Base-by-base conservation (phyloP, 2,113 vertebrate species). In the Chamaetylas fuelleborni region DNA sequence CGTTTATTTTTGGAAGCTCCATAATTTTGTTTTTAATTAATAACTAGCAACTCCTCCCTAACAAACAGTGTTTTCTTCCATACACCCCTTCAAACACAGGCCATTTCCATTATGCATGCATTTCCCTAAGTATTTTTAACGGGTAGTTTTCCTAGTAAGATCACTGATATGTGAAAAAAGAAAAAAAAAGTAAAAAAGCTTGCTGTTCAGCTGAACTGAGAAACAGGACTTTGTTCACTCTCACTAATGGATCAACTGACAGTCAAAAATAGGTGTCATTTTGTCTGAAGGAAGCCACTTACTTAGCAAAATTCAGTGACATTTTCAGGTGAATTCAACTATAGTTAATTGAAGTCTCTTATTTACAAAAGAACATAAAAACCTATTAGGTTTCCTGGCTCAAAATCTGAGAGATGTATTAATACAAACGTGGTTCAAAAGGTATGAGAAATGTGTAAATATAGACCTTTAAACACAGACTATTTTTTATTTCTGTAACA, bases 51-150 rank as follows among this genome's bases (percentile, higher is more conserved):
- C 31, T 82, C 10, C 9, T 72, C 33, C 72, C 24, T 48, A 56
- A 85, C 8, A 80, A 95, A 61, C 38, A 78, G 23, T 24, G 12
- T 45, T 78, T 74, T 90, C 72, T 84, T 85, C 57, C 54, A 42
- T 5, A 14, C 9, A 45, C 26, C 40, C 24, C 22, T 78, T 81
- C 56, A 86, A 83, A 43, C 8, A 67, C 6, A 71, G 54, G 23
- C 48, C 54, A 54, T 70, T 90, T 76, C 56, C 45, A 77, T 76
- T 60, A 65, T 29, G 29, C 9, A n/a, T 84, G 18, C 26, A 72
- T 80, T 87, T 95, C 17, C 74, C 42, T 76, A 72, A 67, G 38
- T 85, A 87, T 72, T 93, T 95, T 79, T 76, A 93, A 57, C 11
- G 15, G 8, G 62, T 4, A 69, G 8, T 65, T 88, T 88, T 69